Conservation (phyloP, 2,797 vertebrate species). For the Hypotaenidia okinawae region DNA sequence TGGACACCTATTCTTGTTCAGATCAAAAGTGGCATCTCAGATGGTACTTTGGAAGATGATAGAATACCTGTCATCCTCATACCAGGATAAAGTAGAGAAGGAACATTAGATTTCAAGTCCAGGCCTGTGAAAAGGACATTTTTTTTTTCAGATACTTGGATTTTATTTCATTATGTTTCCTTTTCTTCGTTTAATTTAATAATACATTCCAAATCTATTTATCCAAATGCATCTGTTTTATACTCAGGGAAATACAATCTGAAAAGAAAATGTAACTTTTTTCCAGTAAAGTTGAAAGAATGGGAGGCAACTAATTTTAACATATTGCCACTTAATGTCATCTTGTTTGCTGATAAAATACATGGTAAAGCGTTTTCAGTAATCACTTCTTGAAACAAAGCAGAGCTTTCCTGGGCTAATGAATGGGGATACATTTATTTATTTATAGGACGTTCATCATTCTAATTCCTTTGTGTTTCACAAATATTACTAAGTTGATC, state of each 20-base stretch:
- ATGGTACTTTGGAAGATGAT: slow-evolving; percentile 20
- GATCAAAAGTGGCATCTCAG: slow-evolving; percentile 42
- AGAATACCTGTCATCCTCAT: slow-evolving; percentile 43
- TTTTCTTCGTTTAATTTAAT: slow-evolving; percentile 69
- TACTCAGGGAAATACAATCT: slow-evolving; percentile 51
- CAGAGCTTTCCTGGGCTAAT: slow-evolving; percentile 55
- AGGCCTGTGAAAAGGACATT: slow-evolving; percentile 11
- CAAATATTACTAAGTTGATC: slow-evolving; percentile 10
- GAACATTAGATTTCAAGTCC: slow-evolving; percentile 35
- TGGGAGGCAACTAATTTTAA: slow-evolving; percentile 68
- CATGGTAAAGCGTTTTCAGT: slow-evolving; percentile 55
- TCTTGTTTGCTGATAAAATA: slow-evolving; percentile 62
- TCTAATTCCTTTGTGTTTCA: slow-evolving; percentile 17
- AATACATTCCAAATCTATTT: slow-evolving; percentile 64
- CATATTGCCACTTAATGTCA: slow-evolving; percentile 67
- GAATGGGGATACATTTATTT: slow-evolving; percentile 57
- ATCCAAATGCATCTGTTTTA: slow-evolving; percentile 66
- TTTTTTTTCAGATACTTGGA: slow-evolving; percentile 23
- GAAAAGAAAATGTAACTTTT: slow-evolving; percentile 58
- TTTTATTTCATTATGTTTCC: slow-evolving; percentile 64
- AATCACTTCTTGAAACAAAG: slow-evolving; percentile 63
- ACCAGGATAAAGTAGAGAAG: neutral
- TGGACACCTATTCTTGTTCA: neutral
- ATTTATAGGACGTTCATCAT: slow-evolving; percentile 36
- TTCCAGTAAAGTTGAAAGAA: slow-evolving; percentile 67